Evolutionary conservation across 2,888 invertebrate species (phyloP).

Genomic region (Dendrolimus pini): DNA sequence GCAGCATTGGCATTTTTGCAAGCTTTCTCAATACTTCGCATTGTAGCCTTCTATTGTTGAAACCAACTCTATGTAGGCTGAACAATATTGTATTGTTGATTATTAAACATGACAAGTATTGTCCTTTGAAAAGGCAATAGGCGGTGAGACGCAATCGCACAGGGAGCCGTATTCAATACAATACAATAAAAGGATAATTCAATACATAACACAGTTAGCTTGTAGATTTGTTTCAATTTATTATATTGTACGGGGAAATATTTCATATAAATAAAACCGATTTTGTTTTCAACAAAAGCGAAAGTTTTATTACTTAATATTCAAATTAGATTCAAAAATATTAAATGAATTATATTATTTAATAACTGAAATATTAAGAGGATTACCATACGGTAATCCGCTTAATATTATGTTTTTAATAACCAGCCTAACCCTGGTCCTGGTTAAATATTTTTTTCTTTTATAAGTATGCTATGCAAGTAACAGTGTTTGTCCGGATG

Average conservation of each 20-base stretch:
- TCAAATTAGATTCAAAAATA: neutral
- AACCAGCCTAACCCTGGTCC: neutral
- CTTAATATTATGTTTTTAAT: neutral
- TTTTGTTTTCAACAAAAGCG: neutral
- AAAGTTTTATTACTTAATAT: neutral
- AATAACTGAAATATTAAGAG: neutral
- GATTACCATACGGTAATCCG: neutral
- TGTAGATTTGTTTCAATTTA: too few species aligned
- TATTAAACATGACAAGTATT: slow-evolving; percentile 35
- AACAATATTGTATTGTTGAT: slow-evolving; percentile 32
- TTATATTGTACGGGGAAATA: neutral
- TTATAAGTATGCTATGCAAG: slow-evolving; percentile 2
- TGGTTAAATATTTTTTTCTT: neutral
- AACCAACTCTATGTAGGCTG: slow-evolving; percentile 28
- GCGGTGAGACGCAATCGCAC: neutral
- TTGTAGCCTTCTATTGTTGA: slow-evolving; percentile 16
- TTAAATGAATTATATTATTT: neutral
- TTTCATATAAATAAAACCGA: neutral
- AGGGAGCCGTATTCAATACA: neutral
- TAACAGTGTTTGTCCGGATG: slow-evolving; percentile 23
- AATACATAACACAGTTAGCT: neutral
- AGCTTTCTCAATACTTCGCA: slow-evolving; percentile 8
- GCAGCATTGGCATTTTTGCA: neutral
- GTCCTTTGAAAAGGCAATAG: slow-evolving; percentile 12
- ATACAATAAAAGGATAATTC: neutral